Conservation (phyloP, 2,113 vertebrate genomes). For the Salvator merianae region DNA sequence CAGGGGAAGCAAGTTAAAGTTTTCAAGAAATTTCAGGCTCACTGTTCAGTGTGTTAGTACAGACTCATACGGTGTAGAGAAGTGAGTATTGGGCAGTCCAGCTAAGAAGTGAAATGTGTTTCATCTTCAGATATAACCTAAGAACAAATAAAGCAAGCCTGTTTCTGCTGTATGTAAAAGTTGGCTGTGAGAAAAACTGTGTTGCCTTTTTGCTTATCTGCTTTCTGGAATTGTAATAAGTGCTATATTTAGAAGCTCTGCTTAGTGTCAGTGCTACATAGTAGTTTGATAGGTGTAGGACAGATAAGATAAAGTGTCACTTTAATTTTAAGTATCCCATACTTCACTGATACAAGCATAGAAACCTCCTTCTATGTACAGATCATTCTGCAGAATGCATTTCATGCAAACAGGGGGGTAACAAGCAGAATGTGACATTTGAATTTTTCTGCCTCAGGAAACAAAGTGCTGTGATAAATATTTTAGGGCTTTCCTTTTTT, state of each 20-base stretch:
- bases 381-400: not conserved
- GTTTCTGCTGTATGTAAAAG: conserved; percentile 40
- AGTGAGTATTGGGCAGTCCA: not conserved
- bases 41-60: not conserved
- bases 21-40: not conserved
- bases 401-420: not conserved
- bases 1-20: too few species aligned
- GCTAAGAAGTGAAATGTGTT: not conserved
- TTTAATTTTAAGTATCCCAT: conserved; percentile 14
- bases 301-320: conserved; percentile 9
- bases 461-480: not conserved
- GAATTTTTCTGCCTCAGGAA: not conserved
- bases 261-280: conserved; percentile 1
- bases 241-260: not conserved
- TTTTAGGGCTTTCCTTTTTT: not conserved
- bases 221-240: not conserved
- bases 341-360: not conserved
- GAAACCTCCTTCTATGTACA: not conserved
- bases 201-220: conserved; percentile 15
- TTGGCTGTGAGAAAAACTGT: conserved; percentile 18
- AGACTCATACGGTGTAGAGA: not conserved
- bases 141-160: conserved; percentile 35
- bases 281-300: conserved; percentile 22
- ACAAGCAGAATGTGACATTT: not conserved
- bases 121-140: conserved; percentile 8